Evolutionary conservation across 1,140 invertebrate species (phyloP), one percentile per base, ranked within the genome.

Genomic region (Drosophila pseudoobscura): DNA sequence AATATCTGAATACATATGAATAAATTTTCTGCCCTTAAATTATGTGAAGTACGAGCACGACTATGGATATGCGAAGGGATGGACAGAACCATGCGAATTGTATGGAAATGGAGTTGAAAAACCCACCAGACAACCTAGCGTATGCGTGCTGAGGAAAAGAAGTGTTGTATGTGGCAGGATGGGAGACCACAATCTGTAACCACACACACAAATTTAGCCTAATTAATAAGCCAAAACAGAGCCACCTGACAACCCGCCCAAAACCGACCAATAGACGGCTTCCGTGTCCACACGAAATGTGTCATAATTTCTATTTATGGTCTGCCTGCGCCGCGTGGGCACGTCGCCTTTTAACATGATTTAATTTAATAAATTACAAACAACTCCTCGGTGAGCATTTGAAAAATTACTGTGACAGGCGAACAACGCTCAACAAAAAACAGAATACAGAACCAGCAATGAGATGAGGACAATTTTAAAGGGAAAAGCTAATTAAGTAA

Each of bases 271-370:
- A 78, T 78, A 65, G 68, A 65, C 58, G 54, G 65, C 78, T 82
- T 87, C 60, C 83, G 78, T 88, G 84, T 88, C 78, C 78, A 62
- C 83, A 83, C 63, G 78, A 65, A 82, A 88, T 88, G 75, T 88
- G 83, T 88, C 83, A 88, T 88, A 88, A 88, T 88, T 88, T 79
- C 75, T 83, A 88, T 88, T 88, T 83, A 88, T 82, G 83, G 83
- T 82, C 47, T 39, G 60, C 17, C 49, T 49, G 59, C 26, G 31
- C 60, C 31, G 31, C 51, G 59, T 51, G 61, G 75, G 60, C 80
- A 78, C 75, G 78, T 88, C 60, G 55, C 80, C 63, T 78, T 69
- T 69, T 83, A 73, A 73, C 78, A 83, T 88, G 83, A 88, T 88
- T 88, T 88, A 83, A 88, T 88, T 88, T 88, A 76, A 88, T 88